A percentile compares a stretch with the other conserved stretches of the same genome.
These are phyloP conservation scores for Neomonachus schauinslandi DNA, from an alignment of 2,113 vertebrate genomes.

Conservation along the genomic window DNA sequence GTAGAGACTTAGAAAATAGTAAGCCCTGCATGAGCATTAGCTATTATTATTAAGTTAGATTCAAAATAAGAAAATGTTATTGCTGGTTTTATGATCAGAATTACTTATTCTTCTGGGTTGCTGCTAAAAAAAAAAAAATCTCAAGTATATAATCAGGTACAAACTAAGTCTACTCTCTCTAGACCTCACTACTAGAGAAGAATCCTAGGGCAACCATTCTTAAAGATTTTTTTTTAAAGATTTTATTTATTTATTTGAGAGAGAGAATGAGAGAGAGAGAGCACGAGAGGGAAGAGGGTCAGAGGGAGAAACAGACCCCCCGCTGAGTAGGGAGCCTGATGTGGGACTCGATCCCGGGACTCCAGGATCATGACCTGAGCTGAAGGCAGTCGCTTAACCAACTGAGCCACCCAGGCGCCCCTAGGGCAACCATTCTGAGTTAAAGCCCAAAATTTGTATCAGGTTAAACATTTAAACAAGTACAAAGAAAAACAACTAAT, in stretches of 20 bases:
- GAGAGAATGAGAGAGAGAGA: no score
- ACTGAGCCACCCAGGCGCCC: no score
- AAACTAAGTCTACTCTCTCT: neutral
- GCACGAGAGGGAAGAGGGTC: no score
- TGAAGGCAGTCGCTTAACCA: no score
- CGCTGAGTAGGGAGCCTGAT: no score
- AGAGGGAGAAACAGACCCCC: no score
- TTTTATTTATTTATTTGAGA: no score
- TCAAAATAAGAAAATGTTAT: neutral
- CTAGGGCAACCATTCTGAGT: neutral
- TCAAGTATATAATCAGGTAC: neutral
- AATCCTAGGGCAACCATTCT: neutral
- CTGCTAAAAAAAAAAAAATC: neutral
- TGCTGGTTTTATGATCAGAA: conserved; percentile 11
- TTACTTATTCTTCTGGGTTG: neutral
- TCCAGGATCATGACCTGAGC: no score
- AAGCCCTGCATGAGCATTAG: neutral
- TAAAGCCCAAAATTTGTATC: neutral
- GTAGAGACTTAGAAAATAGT: neutral
- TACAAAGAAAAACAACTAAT: neutral
- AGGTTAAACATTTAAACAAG: neutral
- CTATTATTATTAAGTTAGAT: neutral
- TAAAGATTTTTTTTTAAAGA: no score
- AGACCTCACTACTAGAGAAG: neutral
- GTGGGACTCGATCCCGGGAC: no score